Percentiles rank a stretch among this genome's conserved stretches.
Evolutionary conservation across 2,888 invertebrate genomes (phyloP).

Genomic region (Sphaerophoria taeniata): DNA sequence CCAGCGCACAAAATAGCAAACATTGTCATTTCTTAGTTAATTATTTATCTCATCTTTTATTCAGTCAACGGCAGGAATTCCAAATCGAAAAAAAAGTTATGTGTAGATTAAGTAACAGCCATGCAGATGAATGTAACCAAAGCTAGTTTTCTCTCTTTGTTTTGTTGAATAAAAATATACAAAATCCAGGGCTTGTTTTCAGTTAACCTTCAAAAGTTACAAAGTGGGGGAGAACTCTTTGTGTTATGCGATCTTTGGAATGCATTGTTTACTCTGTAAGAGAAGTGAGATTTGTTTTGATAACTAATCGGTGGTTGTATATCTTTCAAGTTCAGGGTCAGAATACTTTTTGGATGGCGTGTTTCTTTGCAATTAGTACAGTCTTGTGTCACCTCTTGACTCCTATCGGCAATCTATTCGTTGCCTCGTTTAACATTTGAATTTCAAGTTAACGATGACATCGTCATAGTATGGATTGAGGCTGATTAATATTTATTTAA

Average conservation of each 20-base stretch:
- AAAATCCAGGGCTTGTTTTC: not conserved
- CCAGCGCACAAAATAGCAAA: constrained; percentile 4
- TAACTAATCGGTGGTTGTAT: not conserved
- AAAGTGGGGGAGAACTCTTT: too few species aligned
- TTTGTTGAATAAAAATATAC: constrained; percentile 40
- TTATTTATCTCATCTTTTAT: constrained; percentile 49
- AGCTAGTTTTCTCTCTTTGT: constrained; percentile 48
- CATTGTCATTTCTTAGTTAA: constrained; percentile 28
- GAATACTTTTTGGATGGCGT: too few species aligned
- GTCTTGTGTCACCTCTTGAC: too few species aligned
- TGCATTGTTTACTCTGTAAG: too few species aligned
- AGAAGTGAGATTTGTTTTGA: too few species aligned
- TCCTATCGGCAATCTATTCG: too few species aligned
- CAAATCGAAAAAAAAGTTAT: not conserved
- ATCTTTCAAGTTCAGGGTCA: not conserved
- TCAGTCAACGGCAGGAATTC: constrained; percentile 55
- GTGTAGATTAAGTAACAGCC: constrained; percentile 18
- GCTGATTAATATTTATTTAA: too few species aligned
- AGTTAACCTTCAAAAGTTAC: not conserved
- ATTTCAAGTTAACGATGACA: too few species aligned
- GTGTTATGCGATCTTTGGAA: too few species aligned
- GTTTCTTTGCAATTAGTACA: too few species aligned
- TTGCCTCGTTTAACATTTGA: too few species aligned
- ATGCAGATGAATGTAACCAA: constrained; percentile 57
- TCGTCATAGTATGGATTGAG: too few species aligned